Base-by-base conservation (phyloP, 2,888 invertebrate species). In the Pecten maximus region DNA sequence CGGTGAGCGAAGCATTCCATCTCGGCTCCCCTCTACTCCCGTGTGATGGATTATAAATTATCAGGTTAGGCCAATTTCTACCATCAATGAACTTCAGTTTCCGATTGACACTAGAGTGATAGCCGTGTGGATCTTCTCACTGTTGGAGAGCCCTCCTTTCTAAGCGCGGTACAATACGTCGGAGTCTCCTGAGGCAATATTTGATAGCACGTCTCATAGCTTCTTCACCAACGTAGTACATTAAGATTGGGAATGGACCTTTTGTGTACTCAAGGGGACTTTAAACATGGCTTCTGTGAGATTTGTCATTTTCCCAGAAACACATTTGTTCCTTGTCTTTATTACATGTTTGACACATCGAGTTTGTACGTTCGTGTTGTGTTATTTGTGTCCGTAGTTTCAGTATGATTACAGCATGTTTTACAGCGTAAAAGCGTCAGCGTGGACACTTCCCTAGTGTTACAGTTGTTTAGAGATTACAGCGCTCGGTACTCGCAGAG, bases 31-130 rank as follows among this genome's bases (percentile, higher is more conserved):
- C 16, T 54, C 50, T n/a, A 54, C 28, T 74, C 28, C 35, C 35
- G 28, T 6, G 28, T 74, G 74, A 74, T 74, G 74, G 74, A 74
- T 74, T 74, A 74, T 74, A 74, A 28, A 74, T 35, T 74, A 74
- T 74, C 23, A 74, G 74, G 74, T 74, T 74, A 74, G 74, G 74
- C 74, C 35, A 74, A 74, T 74, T 74, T 74, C 74, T 74, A 74
- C 74, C 74, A 74, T 28, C 74, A 74, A 74, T 74, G 74, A 74
- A 74, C 35, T 50, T 6, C 35, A 10, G 35, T 6, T 8, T n/a
- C 74, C 10, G 74, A 74, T 35, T 74, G 28, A 74, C 74, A 35
- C 74, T 35, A 23, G 74, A 74, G 74, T 12, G 74, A 74, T 35
- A 12, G 35, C 35, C 3, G 54, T 19, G 54, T 54, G 54, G 23